A percentile compares a stretch with the other conserved stretches of the same genome.
Evolutionary conservation across 2,888 invertebrate genomes (phyloP).

Genomic region (Furcula furcula): DNA sequence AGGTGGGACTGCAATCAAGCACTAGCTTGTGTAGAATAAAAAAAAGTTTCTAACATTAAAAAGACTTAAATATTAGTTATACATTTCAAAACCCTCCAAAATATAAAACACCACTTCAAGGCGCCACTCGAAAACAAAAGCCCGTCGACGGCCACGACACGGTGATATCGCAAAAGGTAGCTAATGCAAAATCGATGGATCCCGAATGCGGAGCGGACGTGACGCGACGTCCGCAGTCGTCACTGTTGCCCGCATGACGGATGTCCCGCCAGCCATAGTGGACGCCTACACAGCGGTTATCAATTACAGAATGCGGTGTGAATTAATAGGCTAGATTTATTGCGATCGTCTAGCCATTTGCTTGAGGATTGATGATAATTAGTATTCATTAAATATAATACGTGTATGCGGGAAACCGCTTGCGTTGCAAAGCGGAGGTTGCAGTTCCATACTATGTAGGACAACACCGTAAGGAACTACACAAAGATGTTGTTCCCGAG

Average conservation of each 20-base stretch:
- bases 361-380: too few relatives aligned
- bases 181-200: slow-evolving; percentile 67
- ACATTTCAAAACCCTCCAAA: not conserved
- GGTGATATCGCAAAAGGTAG: slow-evolving; percentile 46
- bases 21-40: too few relatives aligned
- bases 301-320: slow-evolving; percentile 10
- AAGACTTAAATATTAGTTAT: too few relatives aligned
- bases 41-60: too few relatives aligned
- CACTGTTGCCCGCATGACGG: slow-evolving; percentile 26
- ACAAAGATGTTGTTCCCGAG: too few relatives aligned
- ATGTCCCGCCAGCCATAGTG: slow-evolving; percentile 18
- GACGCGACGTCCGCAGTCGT: slow-evolving; percentile 14
- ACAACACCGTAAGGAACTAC: too few relatives aligned
- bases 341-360: too few relatives aligned
- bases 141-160: slow-evolving; percentile 16
- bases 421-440: too few relatives aligned
- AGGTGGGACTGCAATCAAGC: too few relatives aligned
- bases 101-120: not conserved
- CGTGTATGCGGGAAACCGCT: too few relatives aligned
- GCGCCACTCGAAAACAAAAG: slow-evolving; percentile 26
- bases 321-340: slow-evolving; percentile 10
- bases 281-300: slow-evolving; percentile 13
- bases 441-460: too few relatives aligned
- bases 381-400: too few relatives aligned
- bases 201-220: slow-evolving; percentile 25